Percentiles rank a stretch among this genome's conserved stretches.
Conservation (phyloP, 2,888 invertebrate species). For the Microlaimidae sp. region DNA sequence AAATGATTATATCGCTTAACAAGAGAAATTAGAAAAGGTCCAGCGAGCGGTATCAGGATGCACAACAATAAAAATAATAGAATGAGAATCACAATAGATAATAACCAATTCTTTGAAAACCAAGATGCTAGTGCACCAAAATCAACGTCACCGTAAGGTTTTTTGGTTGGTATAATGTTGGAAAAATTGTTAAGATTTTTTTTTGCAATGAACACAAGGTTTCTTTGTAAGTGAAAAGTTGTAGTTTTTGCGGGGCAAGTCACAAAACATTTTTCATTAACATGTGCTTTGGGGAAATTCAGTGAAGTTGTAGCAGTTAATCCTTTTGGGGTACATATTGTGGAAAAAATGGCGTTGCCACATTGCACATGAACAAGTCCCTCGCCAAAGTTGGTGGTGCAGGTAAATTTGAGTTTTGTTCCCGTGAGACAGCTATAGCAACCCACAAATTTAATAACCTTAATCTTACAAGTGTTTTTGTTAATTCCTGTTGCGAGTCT, state of each 20-base stretch:
- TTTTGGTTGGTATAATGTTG: background rate
- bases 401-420: background rate
- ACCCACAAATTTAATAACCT: background rate
- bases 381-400: no score
- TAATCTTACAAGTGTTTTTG: background rate
- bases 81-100: background rate
- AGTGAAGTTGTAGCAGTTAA: background rate
- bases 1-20: no score
- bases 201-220: background rate
- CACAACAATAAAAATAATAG: background rate
- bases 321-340: background rate
- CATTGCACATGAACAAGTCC: slow-evolving; percentile 12
- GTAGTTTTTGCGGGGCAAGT: background rate
- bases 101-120: background rate
- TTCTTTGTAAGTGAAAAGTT: no score
- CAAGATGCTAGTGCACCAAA: background rate
- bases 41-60: background rate
- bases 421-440: background rate
- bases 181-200: background rate
- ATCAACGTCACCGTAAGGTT: background rate
- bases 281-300: background rate
- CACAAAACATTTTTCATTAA: background rate
- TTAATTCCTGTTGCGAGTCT: background rate
- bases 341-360: background rate
- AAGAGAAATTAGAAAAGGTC: no score